Conservation (phyloP, 2,888 invertebrate genomes). For the Cremastinae sp. region DNA sequence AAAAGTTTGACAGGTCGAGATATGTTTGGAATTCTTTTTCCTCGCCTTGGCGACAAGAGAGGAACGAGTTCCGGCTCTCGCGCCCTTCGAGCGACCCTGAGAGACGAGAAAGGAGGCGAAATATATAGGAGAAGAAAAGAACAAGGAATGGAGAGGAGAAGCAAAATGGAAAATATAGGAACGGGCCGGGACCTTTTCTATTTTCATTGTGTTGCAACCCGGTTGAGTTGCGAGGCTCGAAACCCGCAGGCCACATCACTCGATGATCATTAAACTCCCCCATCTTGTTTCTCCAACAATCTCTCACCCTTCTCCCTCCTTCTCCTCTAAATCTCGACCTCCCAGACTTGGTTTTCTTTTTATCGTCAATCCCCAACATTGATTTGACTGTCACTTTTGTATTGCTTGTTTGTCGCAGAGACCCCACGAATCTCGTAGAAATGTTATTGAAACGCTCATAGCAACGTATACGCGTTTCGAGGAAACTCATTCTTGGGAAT, state of each 20-base stretch:
- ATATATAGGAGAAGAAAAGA: slow-evolving; percentile 29
- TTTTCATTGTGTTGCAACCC: slow-evolving; percentile 40
- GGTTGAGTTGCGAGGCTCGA: slow-evolving; percentile 35
- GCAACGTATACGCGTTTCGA: slow-evolving; percentile 16
- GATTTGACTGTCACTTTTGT: slow-evolving; percentile 16
- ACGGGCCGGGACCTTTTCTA: slow-evolving; percentile 37
- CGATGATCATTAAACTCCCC: slow-evolving; percentile 46
- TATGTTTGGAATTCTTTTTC: too few relatives aligned
- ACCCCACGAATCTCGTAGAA: slow-evolving; percentile 3
- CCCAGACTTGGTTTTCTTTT: slow-evolving; percentile 12
- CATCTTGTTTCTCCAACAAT: slow-evolving; percentile 34
- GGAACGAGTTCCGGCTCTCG: slow-evolving; percentile 48
- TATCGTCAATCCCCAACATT: not conserved
- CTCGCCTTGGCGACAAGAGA: slow-evolving; percentile 13
- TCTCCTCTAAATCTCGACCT: slow-evolving; percentile 14
- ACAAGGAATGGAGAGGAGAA: not conserved
- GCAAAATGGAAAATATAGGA: slow-evolving; percentile 44
- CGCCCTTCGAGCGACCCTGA: slow-evolving; percentile 40
- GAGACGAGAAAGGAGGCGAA: slow-evolving; percentile 15
- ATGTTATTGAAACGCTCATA: too few relatives aligned
- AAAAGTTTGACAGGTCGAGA: too few relatives aligned
- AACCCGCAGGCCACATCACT: slow-evolving; percentile 41
- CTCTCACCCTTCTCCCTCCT: slow-evolving; percentile 33
- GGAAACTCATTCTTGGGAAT: not conserved
- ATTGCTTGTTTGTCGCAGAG: slow-evolving; percentile 15